Conservation (phyloP, 1,140 invertebrate genomes). For the Macrocentrus cingulum region DNA sequence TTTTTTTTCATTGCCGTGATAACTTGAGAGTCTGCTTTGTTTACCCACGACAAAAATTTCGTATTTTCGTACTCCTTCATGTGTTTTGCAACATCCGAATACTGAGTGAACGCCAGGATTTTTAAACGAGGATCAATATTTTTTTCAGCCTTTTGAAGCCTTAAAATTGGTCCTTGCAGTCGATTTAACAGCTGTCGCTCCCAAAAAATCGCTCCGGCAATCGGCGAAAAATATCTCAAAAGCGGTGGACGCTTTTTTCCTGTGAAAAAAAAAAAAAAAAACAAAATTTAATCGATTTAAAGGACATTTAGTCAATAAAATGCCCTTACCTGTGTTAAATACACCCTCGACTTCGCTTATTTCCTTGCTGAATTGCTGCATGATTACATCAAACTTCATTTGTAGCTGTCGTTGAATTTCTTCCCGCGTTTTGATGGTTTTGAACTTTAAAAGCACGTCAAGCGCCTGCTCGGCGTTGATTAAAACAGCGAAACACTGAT, state of each 20-base stretch:
- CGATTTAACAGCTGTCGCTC: constrained; percentile 73
- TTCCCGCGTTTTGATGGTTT: constrained; percentile 73
- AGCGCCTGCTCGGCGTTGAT: constrained; percentile 79
- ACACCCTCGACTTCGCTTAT: constrained; percentile 68
- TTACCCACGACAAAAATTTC: constrained; percentile 67
- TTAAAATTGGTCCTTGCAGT: constrained; percentile 75
- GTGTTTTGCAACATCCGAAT: constrained; percentile 71
- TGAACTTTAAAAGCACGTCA: constrained; percentile 77
- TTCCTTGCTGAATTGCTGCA: constrained; percentile 82
- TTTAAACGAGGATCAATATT: constrained; percentile 75
- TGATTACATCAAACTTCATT: constrained; percentile 82
- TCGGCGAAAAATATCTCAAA: constrained; percentile 73
- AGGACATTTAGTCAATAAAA: neutral
- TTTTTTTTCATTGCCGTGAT: constrained; percentile 68
- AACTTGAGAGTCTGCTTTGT: constrained; percentile 61
- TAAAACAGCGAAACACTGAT: constrained; percentile 74
- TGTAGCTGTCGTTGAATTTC: constrained; percentile 72
- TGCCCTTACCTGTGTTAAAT: constrained; percentile 62
- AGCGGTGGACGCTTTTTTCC: constrained; percentile 73
- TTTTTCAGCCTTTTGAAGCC: constrained; percentile 74
- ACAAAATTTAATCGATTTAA: constrained; percentile 9
- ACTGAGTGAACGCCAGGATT: constrained; percentile 72
- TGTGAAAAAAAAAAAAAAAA: constrained; percentile 58
- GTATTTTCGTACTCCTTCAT: constrained; percentile 77
- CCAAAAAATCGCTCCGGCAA: constrained; percentile 83